Percentiles rank a stretch among this genome's conserved stretches.
Conservation (phyloP, 2,797 vertebrate genomes). For the Hybognathus amarus region DNA sequence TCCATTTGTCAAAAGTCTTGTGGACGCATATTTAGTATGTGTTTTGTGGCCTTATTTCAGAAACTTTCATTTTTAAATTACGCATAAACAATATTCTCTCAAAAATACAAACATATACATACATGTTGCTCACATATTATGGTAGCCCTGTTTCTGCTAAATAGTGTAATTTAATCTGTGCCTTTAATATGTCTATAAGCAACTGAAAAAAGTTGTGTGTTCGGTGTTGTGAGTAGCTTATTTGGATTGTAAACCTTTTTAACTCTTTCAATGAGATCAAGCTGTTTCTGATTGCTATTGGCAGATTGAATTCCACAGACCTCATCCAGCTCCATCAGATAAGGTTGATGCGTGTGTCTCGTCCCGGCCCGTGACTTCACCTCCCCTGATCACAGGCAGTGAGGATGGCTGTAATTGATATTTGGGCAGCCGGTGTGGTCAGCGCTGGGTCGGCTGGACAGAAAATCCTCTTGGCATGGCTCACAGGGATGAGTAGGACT, state of each 20-base stretch:
- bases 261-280: slow-evolving; percentile 18
- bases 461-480: slow-evolving; percentile 59
- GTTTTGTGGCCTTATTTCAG: no score
- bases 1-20: no score
- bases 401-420: slow-evolving; percentile 60
- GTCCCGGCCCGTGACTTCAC: background rate
- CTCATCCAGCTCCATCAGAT: slow-evolving; percentile 6
- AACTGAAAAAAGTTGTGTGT: background rate
- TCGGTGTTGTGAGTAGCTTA: background rate
- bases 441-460: slow-evolving; percentile 58
- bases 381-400: background rate
- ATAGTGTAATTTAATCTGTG: no score
- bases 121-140: no score
- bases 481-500: slow-evolving; percentile 60
- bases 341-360: background rate
- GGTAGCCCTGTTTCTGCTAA: no score
- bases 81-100: no score
- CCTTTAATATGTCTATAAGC: no score
- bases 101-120: no score
- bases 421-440: slow-evolving; percentile 58
- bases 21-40: no score
- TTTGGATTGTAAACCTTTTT: slow-evolving; percentile 15
- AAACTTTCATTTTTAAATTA: no score
- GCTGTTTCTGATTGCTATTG: slow-evolving; percentile 18
- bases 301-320: slow-evolving; percentile 25